These are phyloP conservation scores for Heterodera schachtii DNA, from an alignment of 1,140 invertebrate species.

Conservation along the genomic window DNA sequence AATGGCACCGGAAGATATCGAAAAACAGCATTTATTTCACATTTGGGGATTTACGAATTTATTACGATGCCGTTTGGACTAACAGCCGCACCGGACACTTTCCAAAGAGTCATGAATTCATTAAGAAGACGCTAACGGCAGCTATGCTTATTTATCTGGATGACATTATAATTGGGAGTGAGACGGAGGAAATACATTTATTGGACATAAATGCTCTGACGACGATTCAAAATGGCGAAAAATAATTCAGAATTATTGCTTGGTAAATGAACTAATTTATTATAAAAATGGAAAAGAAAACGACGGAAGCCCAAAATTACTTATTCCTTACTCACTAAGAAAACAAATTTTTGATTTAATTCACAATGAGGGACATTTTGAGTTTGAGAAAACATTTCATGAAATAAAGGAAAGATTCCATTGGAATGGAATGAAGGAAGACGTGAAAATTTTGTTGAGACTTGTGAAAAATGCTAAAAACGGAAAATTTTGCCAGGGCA, in stretches of 20 bases:
- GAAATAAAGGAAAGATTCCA: constrained; percentile 1
- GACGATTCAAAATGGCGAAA: too few species aligned
- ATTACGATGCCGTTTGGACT: too few species aligned
- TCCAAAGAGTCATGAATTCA: too few species aligned
- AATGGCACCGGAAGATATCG: too few species aligned
- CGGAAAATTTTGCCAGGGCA: neutral
- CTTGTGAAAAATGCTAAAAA: neutral
- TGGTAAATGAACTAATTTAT: neutral
- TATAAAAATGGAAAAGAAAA: neutral
- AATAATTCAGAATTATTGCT: neutral
- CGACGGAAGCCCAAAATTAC: neutral
- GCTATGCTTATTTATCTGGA: too few species aligned
- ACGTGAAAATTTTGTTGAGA: neutral
- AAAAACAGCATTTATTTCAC: too few species aligned
- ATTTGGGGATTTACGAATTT: too few species aligned
- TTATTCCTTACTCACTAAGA: constrained; percentile 3
- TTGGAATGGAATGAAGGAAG: neutral
- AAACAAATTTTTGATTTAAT: neutral
- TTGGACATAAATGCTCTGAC: too few species aligned
- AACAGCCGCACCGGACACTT: too few species aligned
- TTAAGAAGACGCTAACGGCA: too few species aligned
- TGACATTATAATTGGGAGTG: too few species aligned
- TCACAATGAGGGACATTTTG: neutral
- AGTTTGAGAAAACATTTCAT: neutral
- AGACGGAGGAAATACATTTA: too few species aligned